Conservation (phyloP, 2,888 invertebrate species). For the Diaperis boleti region DNA sequence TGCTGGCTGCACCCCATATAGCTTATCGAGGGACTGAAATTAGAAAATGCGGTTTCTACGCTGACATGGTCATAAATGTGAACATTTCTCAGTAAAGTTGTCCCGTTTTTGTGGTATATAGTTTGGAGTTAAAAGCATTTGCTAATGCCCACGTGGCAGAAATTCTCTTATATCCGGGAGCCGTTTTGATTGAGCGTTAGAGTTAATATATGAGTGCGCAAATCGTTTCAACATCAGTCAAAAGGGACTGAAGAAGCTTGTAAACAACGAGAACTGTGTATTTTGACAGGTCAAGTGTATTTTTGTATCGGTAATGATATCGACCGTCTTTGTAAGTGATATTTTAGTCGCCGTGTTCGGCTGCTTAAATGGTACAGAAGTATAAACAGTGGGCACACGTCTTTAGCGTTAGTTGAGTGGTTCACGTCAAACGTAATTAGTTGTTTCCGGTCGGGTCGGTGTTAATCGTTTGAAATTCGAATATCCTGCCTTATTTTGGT, state of each 20-base stretch:
- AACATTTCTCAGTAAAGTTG: too few relatives aligned
- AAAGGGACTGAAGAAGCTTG: constrained; percentile 23
- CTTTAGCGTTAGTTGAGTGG: constrained; percentile 63
- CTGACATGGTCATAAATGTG: too few relatives aligned
- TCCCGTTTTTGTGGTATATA: too few relatives aligned
- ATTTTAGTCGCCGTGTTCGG: constrained; percentile 34
- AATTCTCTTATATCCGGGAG: constrained; percentile 12
- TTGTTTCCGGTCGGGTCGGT: constrained; percentile 64
- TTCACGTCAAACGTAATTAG: constrained; percentile 66
- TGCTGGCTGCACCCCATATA: too few relatives aligned
- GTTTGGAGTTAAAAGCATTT: too few relatives aligned
- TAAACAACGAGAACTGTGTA: constrained; percentile 27
- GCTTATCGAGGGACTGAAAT: too few relatives aligned
- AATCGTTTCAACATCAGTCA: constrained; percentile 24
- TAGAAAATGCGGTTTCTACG: too few relatives aligned
- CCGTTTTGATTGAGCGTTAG: constrained; percentile 24
- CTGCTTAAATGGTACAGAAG: constrained; percentile 42
- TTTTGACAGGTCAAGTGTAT: constrained; percentile 41
- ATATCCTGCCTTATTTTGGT: constrained; percentile 65
- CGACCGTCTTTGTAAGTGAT: constrained; percentile 31
- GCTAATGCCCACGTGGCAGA: too few relatives aligned
- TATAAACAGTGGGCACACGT: constrained; percentile 58
- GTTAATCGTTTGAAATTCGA: constrained; percentile 65
- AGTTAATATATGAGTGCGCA: constrained; percentile 32
- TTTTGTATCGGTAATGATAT: constrained; percentile 35